phyloP scores from a whole-genome alignment of 2,797 vertebrate species.

The Ambastaia sidthimunki region DNA sequence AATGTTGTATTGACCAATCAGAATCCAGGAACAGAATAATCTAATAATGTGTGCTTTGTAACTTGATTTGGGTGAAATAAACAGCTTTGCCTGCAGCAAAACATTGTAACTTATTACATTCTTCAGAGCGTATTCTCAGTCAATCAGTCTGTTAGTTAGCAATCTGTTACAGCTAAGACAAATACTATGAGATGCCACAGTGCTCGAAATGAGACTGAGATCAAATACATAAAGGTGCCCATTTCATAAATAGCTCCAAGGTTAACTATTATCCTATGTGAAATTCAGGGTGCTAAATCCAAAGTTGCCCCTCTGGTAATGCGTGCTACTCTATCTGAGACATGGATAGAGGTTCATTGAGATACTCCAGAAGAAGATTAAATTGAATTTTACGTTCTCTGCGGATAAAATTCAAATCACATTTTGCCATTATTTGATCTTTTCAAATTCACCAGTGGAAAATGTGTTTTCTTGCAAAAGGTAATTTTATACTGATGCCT shows the following conservation, averaged over 20 bases:
- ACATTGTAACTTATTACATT: neutral
- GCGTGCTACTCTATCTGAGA: conserved; percentile 20
- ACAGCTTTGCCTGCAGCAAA: neutral
- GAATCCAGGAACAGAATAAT: neutral
- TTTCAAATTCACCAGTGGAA: conserved; percentile 42
- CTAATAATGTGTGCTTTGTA: neutral
- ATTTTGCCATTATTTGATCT: conserved; percentile 45
- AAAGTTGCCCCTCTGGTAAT: conserved; percentile 4
- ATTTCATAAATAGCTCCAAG: conserved; percentile 29
- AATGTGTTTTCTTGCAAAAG: conserved; percentile 44
- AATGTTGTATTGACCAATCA: neutral
- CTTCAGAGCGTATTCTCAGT: neutral
- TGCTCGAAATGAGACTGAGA: conserved; percentile 18
- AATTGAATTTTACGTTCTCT: conserved; percentile 45
- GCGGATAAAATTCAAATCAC: conserved; percentile 43
- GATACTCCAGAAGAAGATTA: conserved; percentile 40
- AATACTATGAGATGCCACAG: neutral
- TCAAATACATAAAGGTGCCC: conserved; percentile 23
- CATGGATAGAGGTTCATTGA: conserved; percentile 28
- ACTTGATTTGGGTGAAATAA: conserved; percentile 7
- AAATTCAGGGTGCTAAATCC: conserved; percentile 26
- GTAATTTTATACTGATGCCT: conserved; percentile 21
- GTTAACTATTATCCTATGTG: conserved; percentile 28
- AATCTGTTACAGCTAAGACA: neutral
- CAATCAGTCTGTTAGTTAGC: conserved; percentile 22